A percentile compares a stretch with the other conserved stretches of the same genome.
These are phyloP conservation scores for Phalacrocorax pelagicus DNA, from an alignment of 2,113 vertebrate species.

Conservation along the genomic window DNA sequence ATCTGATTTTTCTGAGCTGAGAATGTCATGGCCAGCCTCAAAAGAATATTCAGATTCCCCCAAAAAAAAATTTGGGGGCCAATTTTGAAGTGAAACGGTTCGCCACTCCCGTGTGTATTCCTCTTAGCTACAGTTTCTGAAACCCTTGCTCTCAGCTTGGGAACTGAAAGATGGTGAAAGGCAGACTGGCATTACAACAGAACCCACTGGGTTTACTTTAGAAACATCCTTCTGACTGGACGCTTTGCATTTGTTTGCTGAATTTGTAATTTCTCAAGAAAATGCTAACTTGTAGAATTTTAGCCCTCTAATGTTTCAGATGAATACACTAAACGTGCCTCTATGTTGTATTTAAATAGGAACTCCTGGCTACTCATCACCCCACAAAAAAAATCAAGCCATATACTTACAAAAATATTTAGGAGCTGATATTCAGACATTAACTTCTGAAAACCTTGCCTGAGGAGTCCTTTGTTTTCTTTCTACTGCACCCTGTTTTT, in stretches of 20 bases:
- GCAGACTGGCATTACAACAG: neutral
- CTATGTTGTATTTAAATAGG: neutral
- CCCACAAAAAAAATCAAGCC: neutral
- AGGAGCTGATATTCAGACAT: neutral
- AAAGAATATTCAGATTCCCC: neutral
- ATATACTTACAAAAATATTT: neutral
- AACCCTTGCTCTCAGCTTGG: neutral
- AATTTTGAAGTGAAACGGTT: neutral
- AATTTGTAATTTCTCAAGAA: neutral
- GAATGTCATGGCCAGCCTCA: neutral
- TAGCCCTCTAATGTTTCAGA: neutral
- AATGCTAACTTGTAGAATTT: neutral
- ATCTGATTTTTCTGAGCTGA: slow-evolving; percentile 19
- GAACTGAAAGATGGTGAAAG: neutral
- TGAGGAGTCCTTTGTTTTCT: neutral
- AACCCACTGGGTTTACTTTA: neutral
- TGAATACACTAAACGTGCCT: neutral
- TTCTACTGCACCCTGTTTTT: neutral
- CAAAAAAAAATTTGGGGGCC: neutral
- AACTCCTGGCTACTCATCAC: neutral
- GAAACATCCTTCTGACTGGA: neutral
- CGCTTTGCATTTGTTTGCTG: neutral
- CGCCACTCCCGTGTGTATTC: neutral
- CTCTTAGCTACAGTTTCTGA: neutral
- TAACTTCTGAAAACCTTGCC: neutral